Evolutionary conservation across 2,888 invertebrate species (phyloP), one percentile per base, ranked within the genome.

Genomic region (Dynastes tityus): DNA sequence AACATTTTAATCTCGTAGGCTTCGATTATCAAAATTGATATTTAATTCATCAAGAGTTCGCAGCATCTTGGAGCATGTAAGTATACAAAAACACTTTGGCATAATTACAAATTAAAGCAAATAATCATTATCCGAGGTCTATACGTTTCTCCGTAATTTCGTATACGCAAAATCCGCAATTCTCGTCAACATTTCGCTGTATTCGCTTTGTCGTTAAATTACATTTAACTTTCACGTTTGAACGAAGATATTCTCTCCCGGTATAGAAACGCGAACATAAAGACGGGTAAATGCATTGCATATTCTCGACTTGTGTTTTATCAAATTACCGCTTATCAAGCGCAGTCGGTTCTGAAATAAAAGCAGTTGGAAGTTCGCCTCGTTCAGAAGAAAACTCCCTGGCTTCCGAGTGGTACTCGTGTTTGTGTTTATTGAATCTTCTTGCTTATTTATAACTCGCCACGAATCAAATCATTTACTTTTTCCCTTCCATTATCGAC

Each of bases 251-350:
- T 73, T 58, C 58, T 40, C 45, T 37, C 13, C 32, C 32, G 32
- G 32, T 40, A 22, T 58, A 58, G 55, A 53, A 73, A 73, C 45
- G 58, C 73, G 61, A 73, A 73, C 61, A 73, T 40, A 73, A 61
- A 73, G 73, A 73, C 73, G 58, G 22, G 73, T 73, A 61, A 73
- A 73, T 61, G 73, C 73, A 73, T 45, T 73, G 40, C 73, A 73
- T 73, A 73, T 73, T 73, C 73, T 73, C 73, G 58, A 73, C 58
- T 73, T 61, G 73, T 61, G 61, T 58, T 73, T 73, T 73, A 73
- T 73, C 58, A 61, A 73, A 73, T 73, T 73, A 73, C 61, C 58
- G 58, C 73, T 61, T 61, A 73, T 73, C 73, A 73, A 68, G 51
- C 67, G 27, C 27, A 58, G 58, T 73, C 40, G 58, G 45, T 37